phyloP scores from a whole-genome alignment of 2,113 vertebrate genomes.

The Oreochromis aureus region DNA sequence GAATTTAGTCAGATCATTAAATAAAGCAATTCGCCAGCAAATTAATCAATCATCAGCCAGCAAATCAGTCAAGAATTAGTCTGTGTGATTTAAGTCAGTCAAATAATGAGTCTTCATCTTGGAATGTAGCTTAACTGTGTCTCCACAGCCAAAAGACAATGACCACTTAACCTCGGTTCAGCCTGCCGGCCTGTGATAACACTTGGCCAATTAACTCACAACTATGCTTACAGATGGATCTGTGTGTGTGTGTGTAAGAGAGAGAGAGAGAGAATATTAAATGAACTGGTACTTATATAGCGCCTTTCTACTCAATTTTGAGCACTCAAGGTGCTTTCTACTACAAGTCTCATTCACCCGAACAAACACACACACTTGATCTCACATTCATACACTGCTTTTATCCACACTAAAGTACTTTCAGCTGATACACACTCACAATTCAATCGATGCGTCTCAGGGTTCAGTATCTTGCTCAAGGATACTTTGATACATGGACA shows the following conservation, averaged over 20 bases:
- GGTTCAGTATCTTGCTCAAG: not conserved
- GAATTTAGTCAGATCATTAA: conserved; percentile 42
- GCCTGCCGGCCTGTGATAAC: conserved; percentile 48
- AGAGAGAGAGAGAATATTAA: not conserved
- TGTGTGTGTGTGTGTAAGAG: not conserved
- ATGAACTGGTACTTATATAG: not conserved
- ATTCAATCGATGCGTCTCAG: not conserved
- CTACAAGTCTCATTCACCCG: not conserved
- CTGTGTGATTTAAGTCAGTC: conserved; percentile 24
- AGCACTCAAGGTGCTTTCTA: not conserved
- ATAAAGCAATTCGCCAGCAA: not conserved
- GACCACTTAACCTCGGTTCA: conserved; percentile 43
- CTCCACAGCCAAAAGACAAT: conserved; percentile 33
- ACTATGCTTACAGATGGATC: not conserved
- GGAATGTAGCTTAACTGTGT: conserved; percentile 34
- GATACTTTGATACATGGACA: not conserved
- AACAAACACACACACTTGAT: not conserved
- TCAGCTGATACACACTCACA: not conserved
- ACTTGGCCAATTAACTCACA: conserved; percentile 43
- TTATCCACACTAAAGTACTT: not conserved
- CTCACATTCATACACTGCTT: not conserved
- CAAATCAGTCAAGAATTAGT: conserved; percentile 37
- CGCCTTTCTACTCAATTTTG: not conserved
- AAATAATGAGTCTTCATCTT: conserved; percentile 19
- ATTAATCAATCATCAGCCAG: not conserved